Conservation (phyloP, 30 jellyfish, hydroid and myxozoan genomes). For the Mastigias papua region DNA sequence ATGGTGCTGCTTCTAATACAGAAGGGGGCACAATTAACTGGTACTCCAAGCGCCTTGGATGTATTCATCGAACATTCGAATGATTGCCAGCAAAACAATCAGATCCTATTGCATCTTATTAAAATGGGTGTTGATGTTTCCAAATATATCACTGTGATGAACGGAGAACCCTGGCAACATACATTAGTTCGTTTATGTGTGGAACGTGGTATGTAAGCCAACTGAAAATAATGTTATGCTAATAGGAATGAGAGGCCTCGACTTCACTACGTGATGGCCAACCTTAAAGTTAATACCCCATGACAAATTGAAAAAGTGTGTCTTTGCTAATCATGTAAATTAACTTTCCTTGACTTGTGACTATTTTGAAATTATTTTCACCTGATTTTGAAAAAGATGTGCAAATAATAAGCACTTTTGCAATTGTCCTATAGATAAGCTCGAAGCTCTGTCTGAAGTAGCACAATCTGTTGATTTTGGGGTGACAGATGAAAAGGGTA, state of each 20-base stretch:
- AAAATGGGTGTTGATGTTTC: slow-evolving; percentile 26
- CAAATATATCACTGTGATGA: not conserved
- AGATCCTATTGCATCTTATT: not conserved
- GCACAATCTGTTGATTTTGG: slow-evolving; percentile 21
- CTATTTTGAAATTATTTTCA: too few relatives aligned
- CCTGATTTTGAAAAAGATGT: too few relatives aligned
- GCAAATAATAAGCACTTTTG: too few relatives aligned
- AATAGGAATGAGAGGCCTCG: too few relatives aligned
- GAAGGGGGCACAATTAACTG: not conserved
- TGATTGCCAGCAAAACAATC: not conserved
- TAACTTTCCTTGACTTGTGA: too few relatives aligned
- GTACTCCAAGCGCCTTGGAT: slow-evolving; percentile 4
- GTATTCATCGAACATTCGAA: not conserved
- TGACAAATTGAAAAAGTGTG: too few relatives aligned
- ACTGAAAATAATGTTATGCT: too few relatives aligned
- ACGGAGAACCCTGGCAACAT: slow-evolving; percentile 20
- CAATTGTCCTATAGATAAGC: slow-evolving; percentile 22
- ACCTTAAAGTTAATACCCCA: too few relatives aligned
- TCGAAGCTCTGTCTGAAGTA: slow-evolving; percentile 38
- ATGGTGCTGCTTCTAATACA: slow-evolving; percentile 2
- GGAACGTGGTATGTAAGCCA: not conserved
- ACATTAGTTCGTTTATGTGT: slow-evolving; percentile 10
- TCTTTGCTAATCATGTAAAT: too few relatives aligned
- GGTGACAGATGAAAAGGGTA: slow-evolving; percentile 39
- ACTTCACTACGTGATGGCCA: too few relatives aligned